A percentile compares a stretch with the other conserved stretches of the same genome.
phyloP scores from a whole-genome alignment of 2,797 vertebrate species.

The Notolepis coatsorum region DNA sequence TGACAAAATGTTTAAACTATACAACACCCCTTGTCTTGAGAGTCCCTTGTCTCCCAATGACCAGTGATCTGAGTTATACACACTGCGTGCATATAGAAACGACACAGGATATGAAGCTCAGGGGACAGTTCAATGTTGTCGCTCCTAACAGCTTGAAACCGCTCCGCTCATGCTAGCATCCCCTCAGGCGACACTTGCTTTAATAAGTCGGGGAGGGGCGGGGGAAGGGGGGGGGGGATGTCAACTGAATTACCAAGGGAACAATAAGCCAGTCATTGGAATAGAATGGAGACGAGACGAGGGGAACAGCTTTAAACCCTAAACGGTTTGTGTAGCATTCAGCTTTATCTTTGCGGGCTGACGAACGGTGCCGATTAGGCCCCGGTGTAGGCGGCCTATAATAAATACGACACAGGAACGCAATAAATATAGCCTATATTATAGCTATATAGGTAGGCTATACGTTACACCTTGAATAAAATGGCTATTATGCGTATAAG shows the following conservation, averaged over 20 bases:
- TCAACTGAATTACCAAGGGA: conserved; percentile 57
- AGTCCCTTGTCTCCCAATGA: conserved; percentile 1
- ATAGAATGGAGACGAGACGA: conserved; percentile 31
- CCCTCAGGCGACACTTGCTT: conserved; percentile 73
- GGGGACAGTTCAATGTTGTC: conserved; percentile 70
- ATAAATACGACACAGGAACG: neutral
- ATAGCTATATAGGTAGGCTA: too few relatives aligned
- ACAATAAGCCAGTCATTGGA: conserved; percentile 48
- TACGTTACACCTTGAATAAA: too few relatives aligned
- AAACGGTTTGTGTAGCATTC: conserved; percentile 15
- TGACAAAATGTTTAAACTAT: neutral
- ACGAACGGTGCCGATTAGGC: neutral
- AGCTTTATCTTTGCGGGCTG: neutral
- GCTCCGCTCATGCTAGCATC: conserved; percentile 45
- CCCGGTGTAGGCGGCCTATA: neutral
- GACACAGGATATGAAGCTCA: conserved; percentile 54
- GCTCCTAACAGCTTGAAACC: conserved; percentile 72
- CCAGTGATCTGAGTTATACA: conserved; percentile 35
- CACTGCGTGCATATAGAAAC: conserved; percentile 30
- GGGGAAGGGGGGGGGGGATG: conserved; percentile 42
- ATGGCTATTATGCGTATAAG: too few relatives aligned
- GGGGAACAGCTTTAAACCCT: conserved; percentile 13
- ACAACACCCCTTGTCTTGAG: neutral
- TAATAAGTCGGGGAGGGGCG: conserved; percentile 60
- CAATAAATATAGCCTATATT: neutral